Evolutionary conservation across 2,888 invertebrate species (phyloP).

Genomic region (Rhodophaea formosa): DNA sequence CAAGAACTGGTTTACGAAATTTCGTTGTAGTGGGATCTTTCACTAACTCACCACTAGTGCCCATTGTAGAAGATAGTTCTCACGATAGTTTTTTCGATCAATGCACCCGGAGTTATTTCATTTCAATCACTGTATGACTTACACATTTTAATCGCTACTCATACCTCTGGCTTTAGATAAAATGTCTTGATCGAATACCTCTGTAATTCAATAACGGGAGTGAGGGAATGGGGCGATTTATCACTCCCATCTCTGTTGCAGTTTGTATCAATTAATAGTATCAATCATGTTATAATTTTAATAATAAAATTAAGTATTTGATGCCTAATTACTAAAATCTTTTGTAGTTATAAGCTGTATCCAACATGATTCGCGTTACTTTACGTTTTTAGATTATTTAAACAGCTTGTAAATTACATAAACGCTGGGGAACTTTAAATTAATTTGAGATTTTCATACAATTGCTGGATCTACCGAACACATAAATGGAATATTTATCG

Average conservation of each 20-base stretch:
- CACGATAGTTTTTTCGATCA: constrained; percentile 64
- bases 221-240: constrained; percentile 17
- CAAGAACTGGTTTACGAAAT: too few relatives aligned
- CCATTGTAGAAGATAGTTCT: constrained; percentile 61
- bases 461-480: too few relatives aligned
- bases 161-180: constrained; percentile 30
- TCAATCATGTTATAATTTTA: too few relatives aligned
- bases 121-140: constrained; percentile 54
- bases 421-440: too few relatives aligned
- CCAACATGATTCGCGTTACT: too few relatives aligned
- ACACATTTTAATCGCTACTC: constrained; percentile 51
- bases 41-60: constrained; percentile 38
- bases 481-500: too few relatives aligned
- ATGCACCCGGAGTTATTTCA: constrained; percentile 59
- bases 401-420: too few relatives aligned
- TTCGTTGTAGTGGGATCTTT: neutral
- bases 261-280: constrained; percentile 12
- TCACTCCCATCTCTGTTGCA: constrained; percentile 14
- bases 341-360: too few relatives aligned
- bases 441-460: too few relatives aligned
- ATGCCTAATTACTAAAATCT: too few relatives aligned
- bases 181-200: constrained; percentile 24
- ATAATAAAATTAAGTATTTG: too few relatives aligned
- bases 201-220: constrained; percentile 9
- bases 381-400: too few relatives aligned